These are phyloP conservation scores for Drosophila teissieri DNA, from an alignment of 1,140 invertebrate genomes.

Conservation along the genomic window DNA sequence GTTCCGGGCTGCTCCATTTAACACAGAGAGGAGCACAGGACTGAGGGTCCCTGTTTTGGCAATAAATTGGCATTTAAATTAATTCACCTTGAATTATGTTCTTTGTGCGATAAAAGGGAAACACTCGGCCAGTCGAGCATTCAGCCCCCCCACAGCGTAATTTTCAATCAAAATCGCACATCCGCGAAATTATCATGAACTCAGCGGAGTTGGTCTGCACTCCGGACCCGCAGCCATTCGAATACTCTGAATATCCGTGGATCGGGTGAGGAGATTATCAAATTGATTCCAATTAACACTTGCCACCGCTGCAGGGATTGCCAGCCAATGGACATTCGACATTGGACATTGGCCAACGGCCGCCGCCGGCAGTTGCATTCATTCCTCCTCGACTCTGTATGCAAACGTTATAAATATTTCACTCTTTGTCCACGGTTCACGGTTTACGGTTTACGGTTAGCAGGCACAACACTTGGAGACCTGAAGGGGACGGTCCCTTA, in stretches of 20 bases:
- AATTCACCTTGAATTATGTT: slow-evolving; percentile 84
- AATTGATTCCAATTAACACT: slow-evolving; percentile 85
- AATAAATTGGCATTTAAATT: slow-evolving; percentile 85
- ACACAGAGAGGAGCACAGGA: slow-evolving; percentile 13
- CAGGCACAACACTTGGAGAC: slow-evolving; percentile 47
- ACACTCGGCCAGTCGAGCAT: slow-evolving; percentile 16
- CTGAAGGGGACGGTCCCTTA: slow-evolving; percentile 9
- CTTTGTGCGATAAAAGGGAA: slow-evolving; percentile 48
- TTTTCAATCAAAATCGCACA: slow-evolving; percentile 83
- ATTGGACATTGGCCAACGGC: slow-evolving; percentile 24
- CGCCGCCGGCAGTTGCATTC: slow-evolving; percentile 36
- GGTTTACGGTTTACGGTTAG: slow-evolving; percentile 72
- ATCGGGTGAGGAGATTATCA: slow-evolving; percentile 74
- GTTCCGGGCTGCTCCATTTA: slow-evolving; percentile 51
- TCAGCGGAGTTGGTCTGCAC: slow-evolving; percentile 55
- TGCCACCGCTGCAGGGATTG: slow-evolving; percentile 74
- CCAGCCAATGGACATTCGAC: slow-evolving; percentile 22
- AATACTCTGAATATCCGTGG: slow-evolving; percentile 8
- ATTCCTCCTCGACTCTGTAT: slow-evolving; percentile 37
- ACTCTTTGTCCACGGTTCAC: slow-evolving; percentile 57
- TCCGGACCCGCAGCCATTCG: background rate
- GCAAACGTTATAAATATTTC: slow-evolving; percentile 81
- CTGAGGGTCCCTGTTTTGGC: slow-evolving; percentile 55
- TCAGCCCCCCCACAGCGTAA: slow-evolving; percentile 76
- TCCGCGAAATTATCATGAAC: slow-evolving; percentile 82